phyloP scores from a whole-genome alignment of 2,888 invertebrate species.

The Diloba caeruleocephala region DNA sequence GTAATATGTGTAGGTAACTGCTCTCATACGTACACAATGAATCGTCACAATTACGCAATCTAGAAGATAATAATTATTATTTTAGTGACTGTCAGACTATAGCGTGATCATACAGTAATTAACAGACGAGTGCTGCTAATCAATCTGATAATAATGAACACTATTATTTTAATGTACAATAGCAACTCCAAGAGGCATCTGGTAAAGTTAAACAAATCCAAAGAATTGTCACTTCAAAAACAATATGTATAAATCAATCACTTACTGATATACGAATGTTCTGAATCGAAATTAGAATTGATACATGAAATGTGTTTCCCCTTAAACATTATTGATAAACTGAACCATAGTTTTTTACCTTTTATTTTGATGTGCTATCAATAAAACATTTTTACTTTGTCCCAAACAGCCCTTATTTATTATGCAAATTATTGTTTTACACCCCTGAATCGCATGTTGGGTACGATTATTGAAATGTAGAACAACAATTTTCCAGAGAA shows the following conservation, averaged over 20 bases:
- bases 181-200: too few relatives aligned
- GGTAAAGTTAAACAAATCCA: too few relatives aligned
- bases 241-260: neutral
- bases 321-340: conserved; percentile 17
- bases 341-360: conserved; percentile 6
- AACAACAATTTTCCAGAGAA: conserved; percentile 8
- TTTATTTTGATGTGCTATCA: conserved; percentile 2
- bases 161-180: too few relatives aligned
- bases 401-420: conserved; percentile 28
- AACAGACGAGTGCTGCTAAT: too few relatives aligned
- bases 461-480: conserved; percentile 35
- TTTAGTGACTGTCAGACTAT: too few relatives aligned
- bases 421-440: conserved; percentile 49
- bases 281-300: conserved; percentile 5
- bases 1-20: too few relatives aligned
- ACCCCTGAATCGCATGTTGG: conserved; percentile 37
- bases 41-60: too few relatives aligned
- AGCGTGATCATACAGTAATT: too few relatives aligned
- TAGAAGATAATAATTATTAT: too few relatives aligned
- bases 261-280: conserved; percentile 11
- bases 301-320: neutral
- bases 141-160: too few relatives aligned
- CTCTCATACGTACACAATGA: too few relatives aligned
- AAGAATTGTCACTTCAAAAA: too few relatives aligned
- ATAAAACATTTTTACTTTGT: conserved; percentile 32